Percentiles rank a stretch among this genome's conserved stretches.
These are phyloP conservation scores for Sitta carolinensis DNA, from an alignment of 2,797 vertebrate genomes.

Conservation along the genomic window DNA sequence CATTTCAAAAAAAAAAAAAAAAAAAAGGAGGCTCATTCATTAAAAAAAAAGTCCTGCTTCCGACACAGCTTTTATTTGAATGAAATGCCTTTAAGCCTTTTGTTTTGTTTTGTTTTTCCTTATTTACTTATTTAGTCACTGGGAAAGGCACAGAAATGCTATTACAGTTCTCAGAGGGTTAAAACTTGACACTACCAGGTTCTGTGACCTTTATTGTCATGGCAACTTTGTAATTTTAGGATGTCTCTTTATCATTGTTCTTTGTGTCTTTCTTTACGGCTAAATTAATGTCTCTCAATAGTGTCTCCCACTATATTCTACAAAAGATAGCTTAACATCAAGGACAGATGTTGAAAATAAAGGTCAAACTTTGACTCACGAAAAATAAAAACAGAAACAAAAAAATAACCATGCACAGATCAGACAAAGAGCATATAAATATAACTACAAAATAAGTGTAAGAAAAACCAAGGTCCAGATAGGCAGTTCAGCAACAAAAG, in stretches of 20 bases:
- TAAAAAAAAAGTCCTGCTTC: slow-evolving; percentile 71
- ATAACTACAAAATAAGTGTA: slow-evolving; percentile 91
- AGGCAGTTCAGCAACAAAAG: slow-evolving; percentile 88
- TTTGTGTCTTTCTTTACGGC: slow-evolving; percentile 81
- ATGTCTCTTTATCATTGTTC: slow-evolving; percentile 79
- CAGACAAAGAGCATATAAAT: slow-evolving; percentile 96
- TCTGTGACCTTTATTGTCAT: slow-evolving; percentile 83
- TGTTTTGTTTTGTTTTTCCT: slow-evolving; percentile 26
- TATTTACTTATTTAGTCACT: slow-evolving; percentile 54
- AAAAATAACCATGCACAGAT: slow-evolving; percentile 90
- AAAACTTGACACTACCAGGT: slow-evolving; percentile 80
- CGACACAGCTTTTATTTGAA: slow-evolving; percentile 75
- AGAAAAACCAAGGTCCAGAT: slow-evolving; percentile 88
- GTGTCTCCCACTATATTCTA: slow-evolving; percentile 82
- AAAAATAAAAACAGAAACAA: slow-evolving; percentile 79
- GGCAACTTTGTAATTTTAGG: slow-evolving; percentile 82
- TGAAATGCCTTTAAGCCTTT: slow-evolving; percentile 76
- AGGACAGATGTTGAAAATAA: slow-evolving; percentile 94
- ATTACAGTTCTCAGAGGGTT: slow-evolving; percentile 90
- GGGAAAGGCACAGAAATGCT: slow-evolving; percentile 90
- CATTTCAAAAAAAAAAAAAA: slow-evolving; percentile 8
- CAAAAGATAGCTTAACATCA: slow-evolving; percentile 84
- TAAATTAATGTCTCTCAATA: slow-evolving; percentile 82
- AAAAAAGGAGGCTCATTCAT: slow-evolving; percentile 59
- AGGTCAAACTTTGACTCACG: slow-evolving; percentile 95